phyloP scores from a whole-genome alignment of 2,888 invertebrate genomes.

The Lithophane ornitopus region DNA sequence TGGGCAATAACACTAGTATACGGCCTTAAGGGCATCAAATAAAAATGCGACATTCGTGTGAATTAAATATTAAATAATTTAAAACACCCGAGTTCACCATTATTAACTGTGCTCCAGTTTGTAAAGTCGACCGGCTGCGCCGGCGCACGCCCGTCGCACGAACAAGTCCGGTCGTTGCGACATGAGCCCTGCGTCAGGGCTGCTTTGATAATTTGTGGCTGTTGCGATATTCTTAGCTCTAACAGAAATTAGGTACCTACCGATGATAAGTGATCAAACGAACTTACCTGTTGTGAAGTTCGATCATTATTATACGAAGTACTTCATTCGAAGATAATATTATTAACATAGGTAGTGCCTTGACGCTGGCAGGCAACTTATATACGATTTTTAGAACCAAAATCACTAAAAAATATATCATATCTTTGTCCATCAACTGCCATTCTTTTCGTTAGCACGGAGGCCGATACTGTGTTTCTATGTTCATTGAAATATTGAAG shows the following conservation, averaged over 20 bases:
- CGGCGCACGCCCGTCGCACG: constrained; percentile 59
- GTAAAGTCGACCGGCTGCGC: constrained; percentile 63
- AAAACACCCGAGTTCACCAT: constrained; percentile 40
- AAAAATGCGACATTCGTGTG: constrained; percentile 36
- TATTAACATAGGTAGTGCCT: neutral
- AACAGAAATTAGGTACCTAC: constrained; percentile 25
- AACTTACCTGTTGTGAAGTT: neutral
- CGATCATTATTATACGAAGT: neutral
- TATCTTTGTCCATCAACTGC: neutral
- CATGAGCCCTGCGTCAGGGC: constrained; percentile 64
- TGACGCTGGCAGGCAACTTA: neutral
- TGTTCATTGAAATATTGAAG: neutral
- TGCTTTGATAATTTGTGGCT: constrained; percentile 48
- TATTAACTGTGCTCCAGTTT: constrained; percentile 64
- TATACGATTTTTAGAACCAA: neutral
- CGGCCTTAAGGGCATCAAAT: constrained; percentile 9
- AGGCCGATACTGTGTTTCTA: neutral
- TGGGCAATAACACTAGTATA: neutral
- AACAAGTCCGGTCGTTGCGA: constrained; percentile 66
- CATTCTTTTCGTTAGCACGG: neutral
- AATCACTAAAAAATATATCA: neutral
- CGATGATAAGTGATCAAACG: neutral
- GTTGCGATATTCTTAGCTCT: constrained; percentile 41
- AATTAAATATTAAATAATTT: constrained; percentile 60
- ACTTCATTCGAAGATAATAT: neutral